phyloP scores from a whole-genome alignment of 2,888 invertebrate species.

The Polydrusus tereticollis region DNA sequence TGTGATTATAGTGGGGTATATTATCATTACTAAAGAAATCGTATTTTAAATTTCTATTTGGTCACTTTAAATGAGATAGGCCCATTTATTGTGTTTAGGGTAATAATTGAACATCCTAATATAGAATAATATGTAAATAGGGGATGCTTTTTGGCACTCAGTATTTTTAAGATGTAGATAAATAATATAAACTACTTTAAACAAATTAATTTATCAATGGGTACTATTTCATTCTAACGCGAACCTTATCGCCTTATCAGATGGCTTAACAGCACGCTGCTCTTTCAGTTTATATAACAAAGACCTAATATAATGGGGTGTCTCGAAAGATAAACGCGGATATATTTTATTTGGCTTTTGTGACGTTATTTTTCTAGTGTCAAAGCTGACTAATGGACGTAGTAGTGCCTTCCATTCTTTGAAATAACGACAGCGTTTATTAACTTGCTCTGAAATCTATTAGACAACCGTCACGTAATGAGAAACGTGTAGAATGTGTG shows the following conservation, averaged over 20 bases:
- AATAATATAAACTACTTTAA: no score
- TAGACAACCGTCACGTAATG: conserved; percentile 60
- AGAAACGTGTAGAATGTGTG: conserved; percentile 43
- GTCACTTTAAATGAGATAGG: no score
- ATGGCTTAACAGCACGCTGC: conserved; percentile 5
- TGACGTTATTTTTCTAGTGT: conserved; percentile 63
- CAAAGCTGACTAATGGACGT: conserved; percentile 65
- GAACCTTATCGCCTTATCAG: conserved; percentile 2
- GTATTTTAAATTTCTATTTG: no score
- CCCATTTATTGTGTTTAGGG: no score
- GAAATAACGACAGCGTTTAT: conserved; percentile 59
- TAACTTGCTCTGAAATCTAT: conserved; percentile 64
- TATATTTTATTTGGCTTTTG: conserved; percentile 63
- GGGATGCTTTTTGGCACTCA: no score
- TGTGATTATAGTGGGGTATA: no score
- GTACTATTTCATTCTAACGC: not conserved
- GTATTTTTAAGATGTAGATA: no score
- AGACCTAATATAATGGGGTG: conserved; percentile 46
- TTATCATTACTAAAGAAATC: no score
- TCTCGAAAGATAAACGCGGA: conserved; percentile 61
- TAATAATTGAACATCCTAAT: no score
- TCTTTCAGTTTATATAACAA: conserved; percentile 16
- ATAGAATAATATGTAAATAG: no score
- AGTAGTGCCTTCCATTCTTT: conserved; percentile 52
- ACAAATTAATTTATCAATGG: not conserved